Evolutionary conservation across 2,888 invertebrate species (phyloP).

Genomic region (Cerceris rybyensis): DNA sequence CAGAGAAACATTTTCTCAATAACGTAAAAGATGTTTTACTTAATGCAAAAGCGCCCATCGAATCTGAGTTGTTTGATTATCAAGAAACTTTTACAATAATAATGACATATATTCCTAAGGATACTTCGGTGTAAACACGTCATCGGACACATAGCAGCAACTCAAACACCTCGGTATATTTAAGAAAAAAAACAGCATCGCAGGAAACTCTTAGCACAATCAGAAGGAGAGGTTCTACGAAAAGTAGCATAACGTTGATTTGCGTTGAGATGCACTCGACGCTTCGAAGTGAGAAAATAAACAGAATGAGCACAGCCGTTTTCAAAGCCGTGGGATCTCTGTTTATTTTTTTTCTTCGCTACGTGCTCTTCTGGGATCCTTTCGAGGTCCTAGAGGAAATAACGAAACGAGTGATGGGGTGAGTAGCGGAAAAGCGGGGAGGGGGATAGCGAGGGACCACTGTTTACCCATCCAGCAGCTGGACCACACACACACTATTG

Average conservation of each 20-base stretch:
- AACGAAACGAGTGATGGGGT: slow-evolving; percentile 38
- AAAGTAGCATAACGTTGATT: slow-evolving; percentile 21
- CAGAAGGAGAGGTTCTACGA: slow-evolving; percentile 15
- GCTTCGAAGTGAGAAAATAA: slow-evolving; percentile 75
- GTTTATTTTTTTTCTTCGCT: slow-evolving; percentile 67
- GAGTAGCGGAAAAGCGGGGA: neutral
- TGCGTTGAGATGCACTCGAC: slow-evolving; percentile 23
- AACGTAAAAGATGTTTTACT: too few species aligned
- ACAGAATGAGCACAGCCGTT: slow-evolving; percentile 55
- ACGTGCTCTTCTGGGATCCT: slow-evolving; percentile 45
- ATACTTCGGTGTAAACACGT: too few species aligned
- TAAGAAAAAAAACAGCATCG: too few species aligned
- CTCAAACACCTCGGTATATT: too few species aligned
- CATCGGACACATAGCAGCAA: too few species aligned
- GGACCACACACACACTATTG: slow-evolving; percentile 46
- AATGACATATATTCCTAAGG: too few species aligned
- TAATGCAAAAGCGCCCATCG: too few species aligned
- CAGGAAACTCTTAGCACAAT: slow-evolving; percentile 18
- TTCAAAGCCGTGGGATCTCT: slow-evolving; percentile 37
- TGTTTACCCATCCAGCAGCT: slow-evolving; percentile 58
- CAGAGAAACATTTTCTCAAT: too few species aligned
- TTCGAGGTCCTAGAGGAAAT: slow-evolving; percentile 33
- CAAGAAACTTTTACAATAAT: too few species aligned
- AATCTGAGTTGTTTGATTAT: too few species aligned
- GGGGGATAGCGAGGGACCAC: slow-evolving; percentile 6